These are phyloP conservation scores for Cydia splendana DNA, from an alignment of 1,140 invertebrate species.

Conservation along the genomic window DNA sequence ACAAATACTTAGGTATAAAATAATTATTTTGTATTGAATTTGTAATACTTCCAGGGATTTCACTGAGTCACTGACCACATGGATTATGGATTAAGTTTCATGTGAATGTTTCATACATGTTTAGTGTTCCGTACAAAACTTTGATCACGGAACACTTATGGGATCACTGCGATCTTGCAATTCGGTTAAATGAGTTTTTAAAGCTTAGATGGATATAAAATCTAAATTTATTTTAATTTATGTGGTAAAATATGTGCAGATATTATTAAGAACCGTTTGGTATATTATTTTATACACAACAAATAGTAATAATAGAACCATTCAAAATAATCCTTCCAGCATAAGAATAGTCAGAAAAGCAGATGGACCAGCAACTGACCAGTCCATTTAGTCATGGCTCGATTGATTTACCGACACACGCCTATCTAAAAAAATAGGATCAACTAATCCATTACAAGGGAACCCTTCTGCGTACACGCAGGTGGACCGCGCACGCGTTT, in stretches of 20 bases:
- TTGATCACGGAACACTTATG: no score
- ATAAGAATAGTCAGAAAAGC: conserved; percentile 34
- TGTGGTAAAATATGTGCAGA: no score
- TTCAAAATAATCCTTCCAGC: not conserved
- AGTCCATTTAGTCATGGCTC: not conserved
- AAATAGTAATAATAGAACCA: not conserved
- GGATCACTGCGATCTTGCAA: no score
- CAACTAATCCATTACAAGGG: conserved; percentile 8
- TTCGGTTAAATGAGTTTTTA: no score
- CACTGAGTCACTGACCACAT: no score
- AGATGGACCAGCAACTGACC: conserved; percentile 13
- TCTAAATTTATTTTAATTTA: no score
- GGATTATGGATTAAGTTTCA: no score
- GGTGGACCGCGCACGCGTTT: conserved; percentile 48
- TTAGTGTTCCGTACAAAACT: no score
- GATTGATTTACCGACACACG: not conserved
- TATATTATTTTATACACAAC: not conserved
- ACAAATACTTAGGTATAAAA: not conserved
- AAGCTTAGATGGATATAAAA: no score
- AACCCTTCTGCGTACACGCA: conserved; percentile 36
- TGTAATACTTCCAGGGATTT: not conserved
- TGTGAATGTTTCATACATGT: no score
- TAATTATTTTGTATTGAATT: not conserved
- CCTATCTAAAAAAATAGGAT: not conserved
- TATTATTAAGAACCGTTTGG: no score